Evolutionary conservation across 2,888 invertebrate species (phyloP).

Genomic region (Dryadula phaetusa): DNA sequence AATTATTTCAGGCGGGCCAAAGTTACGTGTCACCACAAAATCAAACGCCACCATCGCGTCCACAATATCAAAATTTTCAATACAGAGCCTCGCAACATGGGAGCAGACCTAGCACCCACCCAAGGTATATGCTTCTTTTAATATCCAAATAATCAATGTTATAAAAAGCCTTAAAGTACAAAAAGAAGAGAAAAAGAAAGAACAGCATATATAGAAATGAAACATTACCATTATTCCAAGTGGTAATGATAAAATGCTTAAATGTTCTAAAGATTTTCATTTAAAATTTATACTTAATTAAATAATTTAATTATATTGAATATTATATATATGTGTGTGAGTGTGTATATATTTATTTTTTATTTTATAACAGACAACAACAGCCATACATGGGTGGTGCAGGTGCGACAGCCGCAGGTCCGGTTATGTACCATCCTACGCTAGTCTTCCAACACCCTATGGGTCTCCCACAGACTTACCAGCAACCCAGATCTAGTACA

Average conservation of each 20-base stretch:
- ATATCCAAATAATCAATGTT: too few species aligned
- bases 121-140: conserved; percentile 65
- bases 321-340: background rate
- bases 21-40: conserved; percentile 70
- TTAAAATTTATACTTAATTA: too few species aligned
- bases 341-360: background rate
- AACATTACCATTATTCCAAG: too few species aligned
- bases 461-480: conserved; percentile 68
- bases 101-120: conserved; percentile 70
- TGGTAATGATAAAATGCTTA: too few species aligned
- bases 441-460: conserved; percentile 72
- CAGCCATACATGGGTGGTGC: conserved; percentile 69
- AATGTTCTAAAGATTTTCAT: too few species aligned
- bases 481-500: conserved; percentile 69
- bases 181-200: too few species aligned
- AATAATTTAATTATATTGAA: too few species aligned
- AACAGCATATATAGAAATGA: too few species aligned
- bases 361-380: conserved; percentile 62
- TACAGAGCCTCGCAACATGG: conserved; percentile 71
- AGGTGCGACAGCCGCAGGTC: conserved; percentile 63
- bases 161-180: too few species aligned
- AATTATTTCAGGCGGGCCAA: conserved; percentile 68
- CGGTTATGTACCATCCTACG: conserved; percentile 72
- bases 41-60: conserved; percentile 65
- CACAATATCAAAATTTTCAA: conserved; percentile 69